Percentiles rank a stretch among this genome's conserved stretches.
phyloP scores from a whole-genome alignment of 2,888 invertebrate species.

The Thelaira solivaga region DNA sequence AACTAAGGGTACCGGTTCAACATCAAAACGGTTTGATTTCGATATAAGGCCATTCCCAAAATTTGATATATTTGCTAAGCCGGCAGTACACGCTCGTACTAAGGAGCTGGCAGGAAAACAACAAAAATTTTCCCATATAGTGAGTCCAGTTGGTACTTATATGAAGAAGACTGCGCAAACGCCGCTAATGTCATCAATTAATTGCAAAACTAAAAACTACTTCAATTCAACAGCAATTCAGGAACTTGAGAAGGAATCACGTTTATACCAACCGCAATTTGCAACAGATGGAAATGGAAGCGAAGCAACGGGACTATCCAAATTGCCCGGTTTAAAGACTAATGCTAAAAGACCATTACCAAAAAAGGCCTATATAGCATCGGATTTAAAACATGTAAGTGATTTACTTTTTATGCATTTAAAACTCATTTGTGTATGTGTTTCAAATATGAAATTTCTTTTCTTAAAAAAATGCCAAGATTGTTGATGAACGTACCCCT shows the following conservation, averaged over 20 bases:
- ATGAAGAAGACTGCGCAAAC: conserved; percentile 76
- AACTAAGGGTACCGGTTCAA: conserved; percentile 1
- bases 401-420: too few species aligned
- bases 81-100: conserved; percentile 58
- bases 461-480: conserved; percentile 63
- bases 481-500: conserved; percentile 74
- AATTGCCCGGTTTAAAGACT: conserved; percentile 19
- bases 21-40: conserved; percentile 45
- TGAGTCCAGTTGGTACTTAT: conserved; percentile 77
- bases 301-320: neutral
- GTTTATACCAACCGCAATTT: conserved; percentile 61
- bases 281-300: neutral
- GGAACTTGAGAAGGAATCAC: conserved; percentile 71
- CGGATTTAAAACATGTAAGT: conserved; percentile 73
- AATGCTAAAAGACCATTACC: conserved; percentile 67
- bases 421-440: neutral
- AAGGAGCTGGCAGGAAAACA: conserved; percentile 58
- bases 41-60: conserved; percentile 65
- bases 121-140: conserved; percentile 71
- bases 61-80: conserved; percentile 68
- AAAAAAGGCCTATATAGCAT: conserved; percentile 75
- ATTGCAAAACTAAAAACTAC: conserved; percentile 63
- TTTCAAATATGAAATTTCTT: neutral
- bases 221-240: conserved; percentile 66
- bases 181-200: conserved; percentile 73